These are phyloP conservation scores for Chionis minor DNA, from an alignment of 2,113 vertebrate genomes.

Conservation along the genomic window DNA sequence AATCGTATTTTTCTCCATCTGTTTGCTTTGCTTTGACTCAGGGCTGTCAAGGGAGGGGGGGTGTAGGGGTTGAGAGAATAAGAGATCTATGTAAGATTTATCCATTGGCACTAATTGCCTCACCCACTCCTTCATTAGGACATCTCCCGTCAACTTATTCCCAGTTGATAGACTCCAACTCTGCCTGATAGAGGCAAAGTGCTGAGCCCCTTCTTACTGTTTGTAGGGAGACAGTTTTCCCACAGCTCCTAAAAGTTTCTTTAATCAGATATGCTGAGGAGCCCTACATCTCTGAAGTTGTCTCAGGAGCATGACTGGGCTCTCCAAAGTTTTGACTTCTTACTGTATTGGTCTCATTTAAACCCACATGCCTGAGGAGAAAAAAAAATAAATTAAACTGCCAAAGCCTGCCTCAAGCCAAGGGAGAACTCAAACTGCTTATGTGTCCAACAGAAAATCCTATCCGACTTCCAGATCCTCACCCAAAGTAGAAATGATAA, in stretches of 20 bases:
- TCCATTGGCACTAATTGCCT: constrained; percentile 3
- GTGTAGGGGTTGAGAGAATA: background rate
- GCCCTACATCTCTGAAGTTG: background rate
- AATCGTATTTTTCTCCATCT: constrained; percentile 34
- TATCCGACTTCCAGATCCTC: background rate
- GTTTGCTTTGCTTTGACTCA: constrained; percentile 48
- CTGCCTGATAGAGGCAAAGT: background rate
- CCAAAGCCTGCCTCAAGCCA: background rate
- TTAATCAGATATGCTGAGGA: background rate
- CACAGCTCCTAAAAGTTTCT: background rate
- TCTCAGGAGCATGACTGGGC: background rate
- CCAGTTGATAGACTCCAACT: background rate
- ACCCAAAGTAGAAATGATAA: background rate
- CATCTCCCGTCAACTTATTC: background rate
- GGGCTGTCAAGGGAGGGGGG: background rate
- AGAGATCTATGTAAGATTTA: background rate
- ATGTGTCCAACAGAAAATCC: background rate
- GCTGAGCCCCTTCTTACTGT: background rate
- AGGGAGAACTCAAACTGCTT: background rate
- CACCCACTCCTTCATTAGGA: background rate
- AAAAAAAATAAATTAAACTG: background rate
- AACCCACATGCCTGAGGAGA: background rate
- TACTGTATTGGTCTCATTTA: background rate
- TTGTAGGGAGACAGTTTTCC: background rate
- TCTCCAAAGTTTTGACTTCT: background rate